These are phyloP conservation scores for Leucophora obtusa DNA, from an alignment of 2,888 invertebrate species.

Conservation along the genomic window DNA sequence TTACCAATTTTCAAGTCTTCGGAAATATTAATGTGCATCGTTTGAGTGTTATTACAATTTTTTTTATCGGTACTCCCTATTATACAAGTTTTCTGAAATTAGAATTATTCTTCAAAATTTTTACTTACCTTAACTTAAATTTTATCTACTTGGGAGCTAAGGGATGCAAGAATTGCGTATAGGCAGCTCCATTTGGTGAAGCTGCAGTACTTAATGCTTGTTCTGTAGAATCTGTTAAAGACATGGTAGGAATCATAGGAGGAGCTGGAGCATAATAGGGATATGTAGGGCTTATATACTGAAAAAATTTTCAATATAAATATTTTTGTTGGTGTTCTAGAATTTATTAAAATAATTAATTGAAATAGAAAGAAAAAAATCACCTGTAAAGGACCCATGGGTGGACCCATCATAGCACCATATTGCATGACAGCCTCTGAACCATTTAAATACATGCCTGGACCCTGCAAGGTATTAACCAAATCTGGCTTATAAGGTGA, in stretches of 20 bases:
- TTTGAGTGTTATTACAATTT: too few relatives aligned
- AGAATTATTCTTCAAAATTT: background rate
- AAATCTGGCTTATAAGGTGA: constrained; percentile 81
- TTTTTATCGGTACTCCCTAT: too few relatives aligned
- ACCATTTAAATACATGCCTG: constrained; percentile 83
- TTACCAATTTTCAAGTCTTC: too few relatives aligned
- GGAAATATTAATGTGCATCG: too few relatives aligned
- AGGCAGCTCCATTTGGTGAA: constrained; percentile 90
- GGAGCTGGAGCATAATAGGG: constrained; percentile 88
- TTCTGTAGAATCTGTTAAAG: constrained; percentile 86
- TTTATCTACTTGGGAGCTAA: constrained; percentile 83
- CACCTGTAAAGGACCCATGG: constrained; percentile 63
- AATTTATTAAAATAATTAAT: background rate
- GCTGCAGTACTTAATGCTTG: constrained; percentile 91
- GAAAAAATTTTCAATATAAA: constrained; percentile 76
- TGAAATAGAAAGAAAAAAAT: background rate
- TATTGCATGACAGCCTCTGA: constrained; percentile 83
- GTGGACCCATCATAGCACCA: constrained; percentile 83
- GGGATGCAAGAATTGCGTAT: constrained; percentile 89
- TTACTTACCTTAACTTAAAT: constrained; percentile 60
- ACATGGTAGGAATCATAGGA: constrained; percentile 90
- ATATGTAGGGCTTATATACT: constrained; percentile 90
- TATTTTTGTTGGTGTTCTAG: constrained; percentile 17
- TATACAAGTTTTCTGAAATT: too few relatives aligned
- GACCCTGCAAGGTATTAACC: constrained; percentile 79